Evolutionary conservation across 2,888 invertebrate species (phyloP), one percentile per base, ranked within the genome.

Genomic region (Tuta absoluta): DNA sequence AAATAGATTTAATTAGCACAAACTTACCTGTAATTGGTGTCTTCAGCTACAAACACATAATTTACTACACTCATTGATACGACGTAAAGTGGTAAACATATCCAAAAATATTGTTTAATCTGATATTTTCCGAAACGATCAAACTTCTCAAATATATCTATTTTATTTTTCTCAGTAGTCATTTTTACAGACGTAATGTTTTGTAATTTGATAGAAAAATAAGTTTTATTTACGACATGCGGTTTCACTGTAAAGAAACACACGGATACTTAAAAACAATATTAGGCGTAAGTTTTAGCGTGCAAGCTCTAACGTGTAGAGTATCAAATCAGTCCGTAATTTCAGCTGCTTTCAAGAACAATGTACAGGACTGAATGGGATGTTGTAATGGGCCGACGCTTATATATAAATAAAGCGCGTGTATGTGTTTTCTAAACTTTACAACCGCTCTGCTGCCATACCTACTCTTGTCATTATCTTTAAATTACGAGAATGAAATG

Each of bases 41-140:
- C 78, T 75, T 86, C 85, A 33, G 88, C 85, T 56, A 87, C 85
- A 72, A 88, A 87, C 62, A 87, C 80, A 71, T 85, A 88, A 69
- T 88, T 88, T 17, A 86, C 83, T 66, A 86, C 81, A 57, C 83
- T 80, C 87, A 88, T 88, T 2, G 87, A 80, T 37, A 86, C 80
- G 73, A 83, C 53, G 77, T 64, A 82, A 68, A 87, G 63, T 1
- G 86, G 78, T 33, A 87, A 72, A 75, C 85, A 84, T 72, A 87
- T 75, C 62, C 84, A 74, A 57, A 84, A 65, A 73, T 82, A 89
- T 72, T 88, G 88, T 37, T 79, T 64, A 11, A 71, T 74, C 71
- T 87, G 88, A 76, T 79, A 89, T 71, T 69, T 80, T 10, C 86
- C 84, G 65, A 87, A 88, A 41, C 72, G 74, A 58, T 79, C 76